phyloP scores from a whole-genome alignment of 2,113 vertebrate species.

The Hyla sarda region DNA sequence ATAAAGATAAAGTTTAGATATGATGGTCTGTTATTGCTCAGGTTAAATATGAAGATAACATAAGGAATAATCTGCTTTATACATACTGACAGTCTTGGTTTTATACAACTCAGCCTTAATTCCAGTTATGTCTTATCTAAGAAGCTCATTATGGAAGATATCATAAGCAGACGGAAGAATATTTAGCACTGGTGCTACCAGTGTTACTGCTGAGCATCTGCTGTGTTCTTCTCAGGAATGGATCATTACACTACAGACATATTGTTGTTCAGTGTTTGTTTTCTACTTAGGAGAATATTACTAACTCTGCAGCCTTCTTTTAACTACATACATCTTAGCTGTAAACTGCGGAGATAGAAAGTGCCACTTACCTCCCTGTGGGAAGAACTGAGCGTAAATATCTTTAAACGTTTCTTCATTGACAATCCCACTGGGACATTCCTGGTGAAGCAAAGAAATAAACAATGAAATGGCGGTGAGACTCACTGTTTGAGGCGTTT shows the following conservation, averaged over 20 bases:
- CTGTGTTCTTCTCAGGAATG: slow-evolving; percentile 1
- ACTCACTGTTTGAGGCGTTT: neutral
- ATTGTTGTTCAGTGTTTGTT: neutral
- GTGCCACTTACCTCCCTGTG: slow-evolving; percentile 88
- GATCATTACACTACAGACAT: neutral
- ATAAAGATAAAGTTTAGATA: neutral
- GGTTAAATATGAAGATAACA: neutral
- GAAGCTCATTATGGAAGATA: neutral
- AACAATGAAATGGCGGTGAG: neutral
- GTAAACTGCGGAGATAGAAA: neutral
- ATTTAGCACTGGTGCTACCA: slow-evolving; percentile 4
- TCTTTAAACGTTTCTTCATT: slow-evolving; percentile 97
- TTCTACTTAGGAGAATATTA: slow-evolving; percentile 6
- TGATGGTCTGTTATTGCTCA: neutral
- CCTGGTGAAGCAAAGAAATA: slow-evolving; percentile 72
- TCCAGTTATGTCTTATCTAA: neutral
- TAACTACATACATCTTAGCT: neutral
- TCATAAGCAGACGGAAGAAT: neutral
- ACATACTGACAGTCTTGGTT: neutral
- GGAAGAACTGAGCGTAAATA: slow-evolving; percentile 97
- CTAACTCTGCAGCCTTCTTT: neutral
- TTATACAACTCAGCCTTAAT: neutral
- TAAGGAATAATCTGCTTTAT: neutral
- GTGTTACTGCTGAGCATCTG: slow-evolving; percentile 31
- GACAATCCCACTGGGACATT: slow-evolving; percentile 93